These are phyloP conservation scores for Phyllotreta cruciferae DNA, from an alignment of 2,888 invertebrate species.

Conservation along the genomic window DNA sequence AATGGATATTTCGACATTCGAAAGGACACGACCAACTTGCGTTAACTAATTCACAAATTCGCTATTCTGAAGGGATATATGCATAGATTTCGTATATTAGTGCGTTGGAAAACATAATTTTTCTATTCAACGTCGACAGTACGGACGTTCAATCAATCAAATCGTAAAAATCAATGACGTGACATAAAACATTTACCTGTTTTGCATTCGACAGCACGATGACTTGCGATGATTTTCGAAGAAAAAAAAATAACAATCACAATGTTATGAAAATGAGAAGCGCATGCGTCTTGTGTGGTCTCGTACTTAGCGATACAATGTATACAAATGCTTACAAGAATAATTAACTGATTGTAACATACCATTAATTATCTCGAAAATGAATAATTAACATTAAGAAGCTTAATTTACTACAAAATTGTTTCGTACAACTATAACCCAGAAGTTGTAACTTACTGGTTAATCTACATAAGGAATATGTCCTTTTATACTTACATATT, in stretches of 20 bases:
- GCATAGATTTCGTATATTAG: too few species aligned
- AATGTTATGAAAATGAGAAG: slow-evolving; percentile 48
- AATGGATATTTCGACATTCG: too few species aligned
- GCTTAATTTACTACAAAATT: neutral
- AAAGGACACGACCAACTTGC: too few species aligned
- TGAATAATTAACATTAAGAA: neutral
- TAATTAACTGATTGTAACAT: too few species aligned
- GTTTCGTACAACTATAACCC: too few species aligned
- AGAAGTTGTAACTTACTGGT: too few species aligned
- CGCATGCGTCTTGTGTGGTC: slow-evolving; percentile 50
- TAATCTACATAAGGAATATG: neutral
- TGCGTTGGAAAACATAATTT: neutral
- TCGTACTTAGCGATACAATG: neutral
- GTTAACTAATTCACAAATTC: too few species aligned
- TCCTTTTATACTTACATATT: slow-evolving; percentile 88
- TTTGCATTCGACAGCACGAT: slow-evolving; percentile 37
- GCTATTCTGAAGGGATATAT: too few species aligned
- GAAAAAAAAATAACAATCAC: slow-evolving; percentile 21
- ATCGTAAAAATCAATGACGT: slow-evolving; percentile 22
- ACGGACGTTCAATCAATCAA: slow-evolving; percentile 24
- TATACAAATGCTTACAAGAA: too few species aligned
- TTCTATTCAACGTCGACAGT: slow-evolving; percentile 2
- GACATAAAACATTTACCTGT: slow-evolving; percentile 30
- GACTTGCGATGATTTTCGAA: slow-evolving; percentile 24
- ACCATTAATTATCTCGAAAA: neutral